Evolutionary conservation across 1,140 invertebrate species (phyloP).

Genomic region (Leptinotarsa undecemlineata): DNA sequence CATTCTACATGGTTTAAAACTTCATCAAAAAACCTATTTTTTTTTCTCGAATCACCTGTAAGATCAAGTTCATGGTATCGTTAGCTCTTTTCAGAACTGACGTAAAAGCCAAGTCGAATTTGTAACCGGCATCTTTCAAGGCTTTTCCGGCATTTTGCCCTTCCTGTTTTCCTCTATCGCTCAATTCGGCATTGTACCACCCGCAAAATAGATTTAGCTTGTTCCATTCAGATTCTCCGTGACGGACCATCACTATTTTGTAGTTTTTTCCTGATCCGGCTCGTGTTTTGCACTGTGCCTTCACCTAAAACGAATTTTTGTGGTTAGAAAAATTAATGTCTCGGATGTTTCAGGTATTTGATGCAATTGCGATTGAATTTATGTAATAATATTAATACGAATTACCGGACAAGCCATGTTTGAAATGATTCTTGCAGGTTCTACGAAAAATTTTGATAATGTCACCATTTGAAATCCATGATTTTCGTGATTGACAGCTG

Average conservation of each 20-base stretch:
- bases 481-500: background rate
- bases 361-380: no score
- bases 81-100: slow-evolving; percentile 69
- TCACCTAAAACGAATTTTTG: background rate
- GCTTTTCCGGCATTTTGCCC: slow-evolving; percentile 71
- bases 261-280: slow-evolving; percentile 26
- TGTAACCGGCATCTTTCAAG: slow-evolving; percentile 67
- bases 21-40: no score
- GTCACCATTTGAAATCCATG: background rate
- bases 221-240: slow-evolving; percentile 79
- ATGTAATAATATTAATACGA: no score
- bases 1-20: no score
- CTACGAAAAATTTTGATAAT: background rate
- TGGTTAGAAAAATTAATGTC: background rate
- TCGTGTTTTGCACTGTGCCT: background rate
- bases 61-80: slow-evolving; percentile 65
- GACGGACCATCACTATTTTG: slow-evolving; percentile 61
- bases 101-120: slow-evolving; percentile 72
- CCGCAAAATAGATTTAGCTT: slow-evolving; percentile 73
- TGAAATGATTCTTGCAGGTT: background rate
- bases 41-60: slow-evolving; percentile 54
- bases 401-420: slow-evolving; percentile 23
- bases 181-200: slow-evolving; percentile 68
- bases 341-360: background rate
- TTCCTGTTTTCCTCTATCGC: slow-evolving; percentile 64